These are phyloP conservation scores for Sarotherodon lohbergeri DNA, from an alignment of 2,113 vertebrate genomes.

Conservation along the genomic window DNA sequence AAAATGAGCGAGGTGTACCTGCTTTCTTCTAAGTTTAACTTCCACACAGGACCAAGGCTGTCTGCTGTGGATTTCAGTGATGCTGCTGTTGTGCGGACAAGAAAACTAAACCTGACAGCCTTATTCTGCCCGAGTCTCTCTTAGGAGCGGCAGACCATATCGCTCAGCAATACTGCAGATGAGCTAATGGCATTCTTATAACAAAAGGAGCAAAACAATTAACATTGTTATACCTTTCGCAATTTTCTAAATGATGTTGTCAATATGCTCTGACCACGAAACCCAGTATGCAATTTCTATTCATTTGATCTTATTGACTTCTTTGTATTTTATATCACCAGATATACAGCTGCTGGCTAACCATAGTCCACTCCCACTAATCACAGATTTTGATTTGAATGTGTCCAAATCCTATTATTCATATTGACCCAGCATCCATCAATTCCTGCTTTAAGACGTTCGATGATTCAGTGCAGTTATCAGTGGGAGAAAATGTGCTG, in stretches of 20 bases:
- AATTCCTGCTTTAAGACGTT: not conserved
- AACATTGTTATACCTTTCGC: not conserved
- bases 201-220: not conserved
- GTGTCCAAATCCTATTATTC: not conserved
- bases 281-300: not conserved
- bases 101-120: not conserved
- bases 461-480: not conserved
- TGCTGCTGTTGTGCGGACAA: not conserved
- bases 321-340: not conserved
- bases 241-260: not conserved
- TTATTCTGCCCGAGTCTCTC: not conserved
- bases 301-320: not conserved
- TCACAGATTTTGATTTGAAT: not conserved
- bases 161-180: not conserved
- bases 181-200: not conserved
- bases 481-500: not conserved
- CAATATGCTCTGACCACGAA: not conserved
- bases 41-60: not conserved
- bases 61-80: not conserved
- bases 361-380: not conserved
- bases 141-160: not conserved
- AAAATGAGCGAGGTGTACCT: not conserved
- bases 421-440: not conserved
- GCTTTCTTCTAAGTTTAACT: not conserved
- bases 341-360: not conserved